Conservation (phyloP, 2,888 invertebrate species). For the Polydrusus tereticollis region DNA sequence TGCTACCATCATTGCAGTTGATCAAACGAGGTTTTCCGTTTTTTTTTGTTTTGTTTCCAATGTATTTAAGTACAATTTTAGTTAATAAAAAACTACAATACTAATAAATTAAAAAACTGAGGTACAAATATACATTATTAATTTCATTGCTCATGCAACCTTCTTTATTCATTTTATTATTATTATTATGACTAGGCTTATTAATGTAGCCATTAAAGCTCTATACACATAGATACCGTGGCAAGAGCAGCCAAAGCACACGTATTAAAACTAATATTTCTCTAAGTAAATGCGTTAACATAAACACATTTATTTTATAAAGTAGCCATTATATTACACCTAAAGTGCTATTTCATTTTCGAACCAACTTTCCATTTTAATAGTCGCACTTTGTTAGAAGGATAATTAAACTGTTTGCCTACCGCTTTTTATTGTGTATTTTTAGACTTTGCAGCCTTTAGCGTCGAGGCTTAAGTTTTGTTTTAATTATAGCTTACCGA, state of each 20-base stretch:
- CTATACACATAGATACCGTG: neutral
- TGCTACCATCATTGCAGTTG: too few relatives aligned
- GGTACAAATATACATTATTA: too few relatives aligned
- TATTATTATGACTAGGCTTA: too few relatives aligned
- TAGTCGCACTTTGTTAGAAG: conserved; percentile 10
- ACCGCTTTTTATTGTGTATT: conserved; percentile 16
- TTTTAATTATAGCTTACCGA: conserved; percentile 2
- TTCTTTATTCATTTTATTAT: too few relatives aligned
- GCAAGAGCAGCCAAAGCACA: neutral
- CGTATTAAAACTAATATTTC: neutral
- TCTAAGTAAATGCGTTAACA: neutral
- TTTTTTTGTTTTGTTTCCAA: too few relatives aligned
- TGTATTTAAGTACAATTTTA: too few relatives aligned
- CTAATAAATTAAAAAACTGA: too few relatives aligned
- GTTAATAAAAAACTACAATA: too few relatives aligned
- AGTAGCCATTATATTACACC: conserved; percentile 14
- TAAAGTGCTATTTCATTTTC: conserved; percentile 15
- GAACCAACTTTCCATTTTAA: conserved; percentile 2
- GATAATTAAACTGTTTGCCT: conserved; percentile 6
- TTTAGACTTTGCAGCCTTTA: conserved; percentile 12
- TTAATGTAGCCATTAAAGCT: neutral
- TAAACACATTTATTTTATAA: conserved; percentile 8
- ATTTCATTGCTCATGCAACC: too few relatives aligned
- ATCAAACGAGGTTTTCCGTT: too few relatives aligned
- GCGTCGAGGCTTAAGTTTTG: conserved; percentile 6